These are phyloP conservation scores for Hololepta plana DNA, from an alignment of 2,888 invertebrate species.

Conservation along the genomic window DNA sequence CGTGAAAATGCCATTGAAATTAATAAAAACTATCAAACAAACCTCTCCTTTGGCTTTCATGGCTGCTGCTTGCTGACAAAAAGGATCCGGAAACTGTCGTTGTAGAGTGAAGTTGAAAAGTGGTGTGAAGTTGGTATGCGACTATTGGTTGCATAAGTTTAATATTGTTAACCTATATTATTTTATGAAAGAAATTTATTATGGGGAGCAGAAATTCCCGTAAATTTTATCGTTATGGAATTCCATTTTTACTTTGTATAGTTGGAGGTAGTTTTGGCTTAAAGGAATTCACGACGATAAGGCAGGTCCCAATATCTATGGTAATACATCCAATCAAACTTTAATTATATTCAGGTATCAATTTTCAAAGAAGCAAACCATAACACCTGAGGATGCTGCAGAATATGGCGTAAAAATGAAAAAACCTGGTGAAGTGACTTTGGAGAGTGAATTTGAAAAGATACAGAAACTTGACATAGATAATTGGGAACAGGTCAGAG, in stretches of 20 bases:
- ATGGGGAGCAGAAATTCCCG: no score
- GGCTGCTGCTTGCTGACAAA: conserved; percentile 21
- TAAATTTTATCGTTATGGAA: no score
- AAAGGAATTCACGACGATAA: conserved; percentile 52
- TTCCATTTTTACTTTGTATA: conserved; percentile 55
- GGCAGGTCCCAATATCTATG: conserved; percentile 29
- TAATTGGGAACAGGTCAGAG: conserved; percentile 71
- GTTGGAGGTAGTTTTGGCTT: conserved; percentile 64
- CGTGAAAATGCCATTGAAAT: conserved; percentile 4
- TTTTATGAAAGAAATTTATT: no score
- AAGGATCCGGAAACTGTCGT: no score
- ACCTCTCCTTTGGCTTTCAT: conserved; percentile 88
- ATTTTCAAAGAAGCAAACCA: conserved; percentile 35
- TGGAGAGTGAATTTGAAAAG: conserved; percentile 59
- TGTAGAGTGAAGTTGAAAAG: no score
- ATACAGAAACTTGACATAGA: conserved; percentile 55
- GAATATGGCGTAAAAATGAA: conserved; percentile 52
- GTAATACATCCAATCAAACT: not conserved
- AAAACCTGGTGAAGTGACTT: conserved; percentile 43
- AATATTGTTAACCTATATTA: no score
- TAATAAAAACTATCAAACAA: conserved; percentile 15
- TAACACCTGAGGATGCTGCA: conserved; percentile 42
- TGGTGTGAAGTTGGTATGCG: no score
- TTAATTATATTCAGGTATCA: conserved; percentile 25
- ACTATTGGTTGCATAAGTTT: no score